Evolutionary conservation across 2,888 invertebrate species (phyloP).

Genomic region (Helicoverpa assulta): DNA sequence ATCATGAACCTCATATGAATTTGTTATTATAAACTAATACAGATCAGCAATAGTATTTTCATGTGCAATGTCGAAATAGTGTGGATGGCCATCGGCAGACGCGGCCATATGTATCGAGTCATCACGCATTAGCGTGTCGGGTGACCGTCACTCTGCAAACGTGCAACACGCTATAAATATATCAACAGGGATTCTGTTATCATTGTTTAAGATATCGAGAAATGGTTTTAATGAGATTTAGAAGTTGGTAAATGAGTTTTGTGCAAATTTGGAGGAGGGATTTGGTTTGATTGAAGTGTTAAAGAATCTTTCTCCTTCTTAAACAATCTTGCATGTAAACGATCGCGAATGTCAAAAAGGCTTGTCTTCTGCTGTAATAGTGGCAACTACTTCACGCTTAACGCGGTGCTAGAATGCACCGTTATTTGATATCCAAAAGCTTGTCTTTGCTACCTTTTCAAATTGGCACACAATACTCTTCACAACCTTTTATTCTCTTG

Average conservation of each 20-base stretch:
- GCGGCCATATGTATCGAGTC: conserved; percentile 88
- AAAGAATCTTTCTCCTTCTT: background rate
- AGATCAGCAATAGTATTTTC: conserved; percentile 42
- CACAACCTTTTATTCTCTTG: background rate
- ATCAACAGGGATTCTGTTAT: conserved; percentile 60
- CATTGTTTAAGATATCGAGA: conserved; percentile 36
- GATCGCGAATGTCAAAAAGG: too few relatives aligned
- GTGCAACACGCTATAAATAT: conserved; percentile 79
- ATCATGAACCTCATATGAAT: background rate
- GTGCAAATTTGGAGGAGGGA: background rate
- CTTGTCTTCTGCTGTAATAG: too few relatives aligned
- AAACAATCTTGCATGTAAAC: background rate
- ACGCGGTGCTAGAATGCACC: background rate
- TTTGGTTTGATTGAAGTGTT: background rate
- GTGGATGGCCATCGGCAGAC: conserved; percentile 69
- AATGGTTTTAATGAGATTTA: conserved; percentile 18
- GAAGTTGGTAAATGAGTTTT: too few relatives aligned
- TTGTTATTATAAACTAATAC: conserved; percentile 22
- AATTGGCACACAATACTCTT: background rate
- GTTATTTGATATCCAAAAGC: background rate
- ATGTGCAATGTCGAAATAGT: conserved; percentile 56
- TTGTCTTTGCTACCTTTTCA: background rate
- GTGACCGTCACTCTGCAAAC: conserved; percentile 77
- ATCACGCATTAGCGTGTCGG: conserved; percentile 87
- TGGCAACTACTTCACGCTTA: background rate